Evolutionary conservation across 2,113 vertebrate species (phyloP).

Genomic region (Ranitomeya variabilis): DNA sequence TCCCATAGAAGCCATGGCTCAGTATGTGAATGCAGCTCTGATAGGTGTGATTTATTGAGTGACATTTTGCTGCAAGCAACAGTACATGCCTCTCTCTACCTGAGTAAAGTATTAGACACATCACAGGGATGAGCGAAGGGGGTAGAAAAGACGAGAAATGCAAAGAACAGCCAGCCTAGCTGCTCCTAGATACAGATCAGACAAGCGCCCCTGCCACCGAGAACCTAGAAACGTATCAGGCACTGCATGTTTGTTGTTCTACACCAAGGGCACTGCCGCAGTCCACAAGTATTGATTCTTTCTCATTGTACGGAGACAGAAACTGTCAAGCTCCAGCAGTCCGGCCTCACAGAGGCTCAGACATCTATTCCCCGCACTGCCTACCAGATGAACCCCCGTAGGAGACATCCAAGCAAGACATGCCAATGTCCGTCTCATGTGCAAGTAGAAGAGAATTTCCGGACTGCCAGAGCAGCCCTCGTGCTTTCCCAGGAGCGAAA

Average conservation of each 20-base stretch:
- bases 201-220: conserved; percentile 84
- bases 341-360: conserved; percentile 91
- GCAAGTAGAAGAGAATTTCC: conserved; percentile 66
- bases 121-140: conserved; percentile 74
- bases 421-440: conserved; percentile 76
- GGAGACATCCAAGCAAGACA: conserved; percentile 76
- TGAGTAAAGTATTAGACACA: conserved; percentile 79
- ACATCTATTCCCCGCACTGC: conserved; percentile 92
- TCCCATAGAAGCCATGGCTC: conserved; percentile 72
- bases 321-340: conserved; percentile 93
- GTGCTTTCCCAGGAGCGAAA: conserved; percentile 61
- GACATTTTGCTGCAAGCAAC: conserved; percentile 83
- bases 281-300: conserved; percentile 99
- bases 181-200: conserved; percentile 85
- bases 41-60: conserved; percentile 85
- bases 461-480: conserved; percentile 72
- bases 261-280: conserved; percentile 96
- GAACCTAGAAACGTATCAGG: conserved; percentile 90
- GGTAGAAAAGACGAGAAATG: conserved; percentile 66
- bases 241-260: conserved; percentile 94
- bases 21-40: conserved; percentile 70
- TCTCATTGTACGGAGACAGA: conserved; percentile 93
- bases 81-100: conserved; percentile 75
- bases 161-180: conserved; percentile 75
- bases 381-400: conserved; percentile 82